Conservation (phyloP, 1,140 invertebrate species). For the Periplaneta americana region DNA sequence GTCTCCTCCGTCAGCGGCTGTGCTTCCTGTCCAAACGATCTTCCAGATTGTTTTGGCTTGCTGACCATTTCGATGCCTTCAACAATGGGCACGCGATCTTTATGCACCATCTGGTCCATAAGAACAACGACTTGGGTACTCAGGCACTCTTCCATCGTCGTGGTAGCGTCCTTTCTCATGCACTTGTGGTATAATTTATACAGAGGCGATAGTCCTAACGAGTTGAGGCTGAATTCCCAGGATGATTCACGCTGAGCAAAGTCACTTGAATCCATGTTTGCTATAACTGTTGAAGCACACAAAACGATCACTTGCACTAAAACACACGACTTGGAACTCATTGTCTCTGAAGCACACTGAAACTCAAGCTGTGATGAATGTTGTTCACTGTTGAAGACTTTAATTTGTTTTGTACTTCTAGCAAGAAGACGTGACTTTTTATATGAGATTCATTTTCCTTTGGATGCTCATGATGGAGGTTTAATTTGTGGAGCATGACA, state of each 20-base stretch:
- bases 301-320: background rate
- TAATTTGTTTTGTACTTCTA: background rate
- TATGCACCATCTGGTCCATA: background rate
- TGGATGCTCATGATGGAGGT: background rate
- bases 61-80: background rate
- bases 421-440: background rate
- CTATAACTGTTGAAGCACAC: background rate
- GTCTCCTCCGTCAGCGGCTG: conserved; percentile 43
- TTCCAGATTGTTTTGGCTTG: background rate
- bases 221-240: background rate
- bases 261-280: background rate
- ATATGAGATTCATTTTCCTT: background rate
- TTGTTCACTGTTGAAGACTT: background rate
- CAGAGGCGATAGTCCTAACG: background rate
- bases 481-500: background rate
- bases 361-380: background rate
- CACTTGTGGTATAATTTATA: background rate
- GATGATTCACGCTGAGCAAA: background rate
- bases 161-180: background rate
- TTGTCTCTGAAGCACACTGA: background rate
- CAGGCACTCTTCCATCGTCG: background rate
- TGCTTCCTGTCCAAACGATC: background rate
- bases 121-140: background rate
- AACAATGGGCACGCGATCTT: background rate
- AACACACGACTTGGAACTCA: background rate